phyloP scores from a whole-genome alignment of 2,888 invertebrate species.

The Lithophane ornitopus region DNA sequence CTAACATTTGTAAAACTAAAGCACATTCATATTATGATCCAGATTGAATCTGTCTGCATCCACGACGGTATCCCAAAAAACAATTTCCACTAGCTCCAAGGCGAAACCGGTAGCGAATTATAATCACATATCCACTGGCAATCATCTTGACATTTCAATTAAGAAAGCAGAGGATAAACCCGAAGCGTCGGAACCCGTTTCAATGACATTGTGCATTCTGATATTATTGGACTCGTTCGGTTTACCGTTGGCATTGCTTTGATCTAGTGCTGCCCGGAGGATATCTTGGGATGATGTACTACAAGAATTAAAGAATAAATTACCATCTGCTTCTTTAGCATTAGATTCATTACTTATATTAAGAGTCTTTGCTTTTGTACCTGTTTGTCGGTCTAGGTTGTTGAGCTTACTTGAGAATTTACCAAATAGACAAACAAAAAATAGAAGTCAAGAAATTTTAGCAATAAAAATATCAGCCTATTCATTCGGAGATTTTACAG shows the following conservation, averaged over 20 bases:
- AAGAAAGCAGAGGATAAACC: slow-evolving; percentile 61
- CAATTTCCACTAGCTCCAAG: slow-evolving; percentile 54
- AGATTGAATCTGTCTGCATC: slow-evolving; percentile 49
- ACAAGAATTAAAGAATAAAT: slow-evolving; percentile 38
- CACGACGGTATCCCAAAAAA: slow-evolving; percentile 53
- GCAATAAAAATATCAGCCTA: slow-evolving; percentile 5
- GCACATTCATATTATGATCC: slow-evolving; percentile 16
- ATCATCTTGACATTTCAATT: slow-evolving; percentile 77
- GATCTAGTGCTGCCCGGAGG: slow-evolving; percentile 57
- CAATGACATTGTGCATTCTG: slow-evolving; percentile 64
- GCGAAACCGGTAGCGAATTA: slow-evolving; percentile 72
- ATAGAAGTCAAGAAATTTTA: not conserved
- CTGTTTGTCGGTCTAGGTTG: not conserved
- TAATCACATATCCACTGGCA: slow-evolving; percentile 72
- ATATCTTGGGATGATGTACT: slow-evolving; percentile 52
- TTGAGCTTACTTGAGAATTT: not conserved
- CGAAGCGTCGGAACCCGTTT: slow-evolving; percentile 58
- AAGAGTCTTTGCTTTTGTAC: not conserved
- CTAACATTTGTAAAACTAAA: slow-evolving; percentile 9
- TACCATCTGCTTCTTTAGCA: slow-evolving; percentile 29
- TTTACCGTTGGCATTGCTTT: slow-evolving; percentile 61
- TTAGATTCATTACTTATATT: slow-evolving; percentile 19
- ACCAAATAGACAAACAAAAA: not conserved
- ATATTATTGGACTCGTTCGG: slow-evolving; percentile 57
- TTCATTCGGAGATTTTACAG: not conserved